Base-by-base conservation (phyloP, 2,113 vertebrate genomes). In the Rhipidura dahli region DNA sequence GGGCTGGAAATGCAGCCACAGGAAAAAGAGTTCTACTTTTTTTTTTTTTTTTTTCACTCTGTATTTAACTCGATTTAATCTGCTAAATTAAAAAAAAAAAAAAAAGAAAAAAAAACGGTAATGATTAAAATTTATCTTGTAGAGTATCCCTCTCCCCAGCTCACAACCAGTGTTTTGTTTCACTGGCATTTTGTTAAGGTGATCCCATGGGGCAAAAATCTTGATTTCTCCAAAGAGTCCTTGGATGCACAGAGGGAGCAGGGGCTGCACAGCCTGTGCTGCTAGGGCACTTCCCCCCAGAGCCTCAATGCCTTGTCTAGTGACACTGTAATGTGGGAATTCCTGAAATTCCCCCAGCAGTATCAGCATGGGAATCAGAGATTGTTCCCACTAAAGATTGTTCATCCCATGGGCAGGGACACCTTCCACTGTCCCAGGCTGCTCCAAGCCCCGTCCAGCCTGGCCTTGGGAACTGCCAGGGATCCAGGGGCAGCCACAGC, bases 391-490 rank as follows among this genome's bases (percentile, higher is more conserved):
- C 23, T 22, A 13, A 47, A 49, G 10, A 9, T 69, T 6, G 31
- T 35, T 30, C 16, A 5, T 82, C 23, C 69, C 39, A 30, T 6
- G 28, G n/a, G 15, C 69, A 89, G 53, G 45, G 45, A n/a, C 53
- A 60, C 1, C 11, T 83, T 1, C 47, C 61, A 61, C 40, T 3
- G 0, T 2, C 70, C 70, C 53, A 76, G 47, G 9, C 0, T 61
- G 30, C 53, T 35, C n/a, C 53, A 3, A 53, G 13, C n/a, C 53
- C 24, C 0, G 0, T 75, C 69, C 61, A 60, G 0, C 54, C 54
- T 83, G 61, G 39, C 39, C 39, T 61, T 45, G 87, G 61, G 0
- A 54, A 40, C 47, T 47, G 0, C 17, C 70, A 76, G 87, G n/a
- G 61, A 60, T 68, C 39, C 81, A 83, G 53, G 61, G 9, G 24